These are phyloP conservation scores for Addax nasomaculatus DNA, from an alignment of 2,113 vertebrate genomes.

Conservation along the genomic window DNA sequence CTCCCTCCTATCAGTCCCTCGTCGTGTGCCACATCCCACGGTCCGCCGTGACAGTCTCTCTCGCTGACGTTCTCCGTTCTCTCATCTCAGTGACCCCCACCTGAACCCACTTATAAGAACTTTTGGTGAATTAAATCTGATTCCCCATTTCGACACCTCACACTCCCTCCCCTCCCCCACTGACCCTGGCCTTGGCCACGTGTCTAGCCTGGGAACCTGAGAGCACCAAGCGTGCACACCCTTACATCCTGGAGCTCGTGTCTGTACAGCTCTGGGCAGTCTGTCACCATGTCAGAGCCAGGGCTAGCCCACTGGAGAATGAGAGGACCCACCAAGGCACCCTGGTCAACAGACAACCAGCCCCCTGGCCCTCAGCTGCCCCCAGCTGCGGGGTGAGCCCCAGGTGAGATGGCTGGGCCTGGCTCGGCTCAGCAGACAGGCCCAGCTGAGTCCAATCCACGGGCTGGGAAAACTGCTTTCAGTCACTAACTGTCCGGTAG, in stretches of 20 bases:
- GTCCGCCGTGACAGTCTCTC: background rate
- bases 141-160: background rate
- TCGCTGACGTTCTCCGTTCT: background rate
- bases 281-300: background rate
- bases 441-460: background rate
- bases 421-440: background rate
- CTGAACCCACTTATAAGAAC: background rate
- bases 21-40: fast-evolving
- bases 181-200: background rate
- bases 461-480: background rate
- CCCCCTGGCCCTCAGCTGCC: background rate
- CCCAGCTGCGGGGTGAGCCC: background rate
- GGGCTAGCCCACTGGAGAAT: background rate
- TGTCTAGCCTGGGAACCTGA: background rate
- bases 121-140: background rate
- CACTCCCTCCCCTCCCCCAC: background rate
- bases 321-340: background rate
- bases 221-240: background rate
- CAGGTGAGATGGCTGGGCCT: background rate
- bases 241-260: background rate
- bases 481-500: background rate
- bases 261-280: background rate
- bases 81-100: too few relatives aligned
- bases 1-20: background rate
- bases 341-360: background rate